Conservation (phyloP, 2,797 vertebrate species). For the Molossus alvarezi region DNA sequence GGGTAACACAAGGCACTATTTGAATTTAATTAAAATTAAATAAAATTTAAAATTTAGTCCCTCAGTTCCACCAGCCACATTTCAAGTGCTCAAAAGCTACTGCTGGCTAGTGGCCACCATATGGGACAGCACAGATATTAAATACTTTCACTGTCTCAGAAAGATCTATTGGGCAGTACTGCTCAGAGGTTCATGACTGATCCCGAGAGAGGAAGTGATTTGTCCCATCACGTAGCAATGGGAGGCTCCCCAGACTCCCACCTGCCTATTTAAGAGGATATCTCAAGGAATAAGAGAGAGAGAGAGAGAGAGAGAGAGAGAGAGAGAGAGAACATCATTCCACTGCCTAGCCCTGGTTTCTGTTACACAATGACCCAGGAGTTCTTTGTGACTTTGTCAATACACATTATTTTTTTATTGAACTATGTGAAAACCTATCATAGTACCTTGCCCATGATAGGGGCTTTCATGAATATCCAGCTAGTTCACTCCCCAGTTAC, state of each 20-base stretch:
- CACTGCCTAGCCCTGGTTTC: neutral
- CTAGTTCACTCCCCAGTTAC: neutral
- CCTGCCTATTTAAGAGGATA: neutral
- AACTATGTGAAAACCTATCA: neutral
- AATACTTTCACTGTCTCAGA: neutral
- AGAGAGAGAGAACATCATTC: neutral
- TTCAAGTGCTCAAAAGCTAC: neutral
- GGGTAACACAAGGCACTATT: neutral
- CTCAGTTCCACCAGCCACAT: neutral
- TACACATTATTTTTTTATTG: neutral
- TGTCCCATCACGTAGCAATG: neutral
- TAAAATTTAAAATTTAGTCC: conserved; percentile 14
- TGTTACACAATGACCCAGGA: neutral
- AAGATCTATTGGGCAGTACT: neutral
- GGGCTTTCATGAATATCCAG: neutral
- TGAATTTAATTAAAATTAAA: conserved; percentile 31
- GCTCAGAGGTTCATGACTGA: neutral
- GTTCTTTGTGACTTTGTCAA: neutral
- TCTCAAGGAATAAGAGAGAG: neutral
- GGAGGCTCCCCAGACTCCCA: neutral
- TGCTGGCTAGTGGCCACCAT: neutral
- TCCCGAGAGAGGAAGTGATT: neutral
- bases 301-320: neutral
- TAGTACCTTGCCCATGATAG: neutral
- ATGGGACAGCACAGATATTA: neutral